phyloP scores from a whole-genome alignment of 2,113 vertebrate genomes.

The Acanthisitta chloris region DNA sequence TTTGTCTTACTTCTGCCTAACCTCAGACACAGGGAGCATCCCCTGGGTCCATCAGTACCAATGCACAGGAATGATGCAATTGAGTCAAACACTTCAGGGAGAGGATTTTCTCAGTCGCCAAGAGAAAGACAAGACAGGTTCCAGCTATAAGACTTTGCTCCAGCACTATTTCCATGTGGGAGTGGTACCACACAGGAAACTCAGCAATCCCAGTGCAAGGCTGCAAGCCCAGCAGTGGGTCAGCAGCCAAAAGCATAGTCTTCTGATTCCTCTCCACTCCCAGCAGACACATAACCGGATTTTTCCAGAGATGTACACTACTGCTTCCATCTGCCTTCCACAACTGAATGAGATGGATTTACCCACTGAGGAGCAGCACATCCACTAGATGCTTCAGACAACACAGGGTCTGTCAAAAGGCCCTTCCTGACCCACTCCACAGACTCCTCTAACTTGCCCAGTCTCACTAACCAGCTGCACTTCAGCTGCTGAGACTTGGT shows the following conservation, averaged over 20 bases:
- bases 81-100: neutral
- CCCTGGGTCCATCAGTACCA: neutral
- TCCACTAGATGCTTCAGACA: neutral
- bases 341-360: neutral
- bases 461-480: neutral
- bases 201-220: neutral
- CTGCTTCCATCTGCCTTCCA: neutral
- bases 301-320: neutral
- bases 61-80: neutral
- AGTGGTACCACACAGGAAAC: neutral
- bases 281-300: neutral
- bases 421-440: no score
- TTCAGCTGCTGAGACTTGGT: neutral
- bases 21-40: neutral
- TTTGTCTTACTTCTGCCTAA: neutral
- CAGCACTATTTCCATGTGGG: neutral
- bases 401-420: fast-evolving
- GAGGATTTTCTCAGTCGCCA: neutral
- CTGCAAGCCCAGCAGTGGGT: neutral
- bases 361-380: neutral
- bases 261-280: neutral
- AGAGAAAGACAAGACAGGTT: neutral
- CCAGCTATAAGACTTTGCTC: neutral
- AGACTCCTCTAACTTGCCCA: neutral
- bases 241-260: neutral